Percentiles rank a stretch among this genome's conserved stretches.
These are phyloP conservation scores for Atta colombica DNA, from an alignment of 1,140 invertebrate species.

Conservation along the genomic window DNA sequence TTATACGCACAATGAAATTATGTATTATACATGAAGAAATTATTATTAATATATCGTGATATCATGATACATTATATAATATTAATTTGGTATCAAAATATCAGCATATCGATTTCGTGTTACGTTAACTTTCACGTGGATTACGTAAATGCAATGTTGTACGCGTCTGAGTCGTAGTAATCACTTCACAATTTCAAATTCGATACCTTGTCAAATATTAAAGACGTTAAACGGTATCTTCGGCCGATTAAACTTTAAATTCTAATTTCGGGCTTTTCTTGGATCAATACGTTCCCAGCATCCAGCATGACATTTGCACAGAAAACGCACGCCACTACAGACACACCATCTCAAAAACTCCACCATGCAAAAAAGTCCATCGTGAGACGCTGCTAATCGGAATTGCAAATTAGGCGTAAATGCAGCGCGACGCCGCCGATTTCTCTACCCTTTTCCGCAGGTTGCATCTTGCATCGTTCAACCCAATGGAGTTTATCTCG, in stretches of 20 bases:
- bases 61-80: background rate
- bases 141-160: background rate
- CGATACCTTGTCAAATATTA: background rate
- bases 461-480: conserved; percentile 26
- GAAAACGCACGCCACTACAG: conserved; percentile 50
- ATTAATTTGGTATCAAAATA: background rate
- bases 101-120: conserved; percentile 8
- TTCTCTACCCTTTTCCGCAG: conserved; percentile 1
- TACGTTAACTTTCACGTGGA: background rate
- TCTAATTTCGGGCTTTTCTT: background rate
- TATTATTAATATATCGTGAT: background rate
- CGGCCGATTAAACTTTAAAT: conserved; percentile 19
- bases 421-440: conserved; percentile 40
- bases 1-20: background rate
- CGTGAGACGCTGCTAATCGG: conserved; percentile 46
- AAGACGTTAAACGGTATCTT: background rate
- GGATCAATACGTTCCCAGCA: conserved; percentile 54
- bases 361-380: conserved; percentile 51
- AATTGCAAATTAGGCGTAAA: conserved; percentile 60
- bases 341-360: conserved; percentile 51
- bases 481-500: conserved; percentile 7
- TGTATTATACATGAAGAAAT: background rate
- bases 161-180: background rate
- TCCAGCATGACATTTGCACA: conserved; percentile 50
- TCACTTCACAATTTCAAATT: background rate